Evolutionary conservation across 2,888 invertebrate species (phyloP).

Genomic region (Willowsia nigromaculata): DNA sequence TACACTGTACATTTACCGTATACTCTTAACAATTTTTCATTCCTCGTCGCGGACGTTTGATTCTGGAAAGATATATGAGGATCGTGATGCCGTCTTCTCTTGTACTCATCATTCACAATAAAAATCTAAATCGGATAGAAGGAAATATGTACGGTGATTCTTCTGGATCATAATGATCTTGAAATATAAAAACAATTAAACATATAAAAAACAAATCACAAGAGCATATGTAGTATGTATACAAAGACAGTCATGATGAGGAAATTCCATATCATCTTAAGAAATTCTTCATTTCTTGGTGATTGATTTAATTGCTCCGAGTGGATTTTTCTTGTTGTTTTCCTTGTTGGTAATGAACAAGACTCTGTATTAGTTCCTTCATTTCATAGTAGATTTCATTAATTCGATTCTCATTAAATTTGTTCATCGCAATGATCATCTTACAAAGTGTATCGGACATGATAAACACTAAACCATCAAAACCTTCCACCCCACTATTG

Average conservation of each 20-base stretch:
- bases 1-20: not conserved
- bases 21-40: not conserved
- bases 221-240: not conserved
- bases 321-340: conserved; percentile 44
- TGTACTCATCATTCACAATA: conserved; percentile 36
- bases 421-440: not conserved
- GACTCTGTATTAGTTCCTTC: conserved; percentile 21
- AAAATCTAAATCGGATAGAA: conserved; percentile 7
- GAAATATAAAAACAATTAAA: conserved; percentile 24
- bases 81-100: conserved; percentile 33
- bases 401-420: conserved; percentile 64
- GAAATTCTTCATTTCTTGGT: conserved; percentile 50
- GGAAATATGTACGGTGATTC: not conserved
- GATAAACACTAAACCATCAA: not conserved
- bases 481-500: no score
- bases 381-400: conserved; percentile 64
- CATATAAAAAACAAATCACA: conserved; percentile 31
- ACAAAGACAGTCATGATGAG: not conserved
- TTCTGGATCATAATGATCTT: conserved; percentile 36
- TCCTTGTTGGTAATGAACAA: not conserved
- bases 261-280: conserved; percentile 1
- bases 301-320: conserved; percentile 72
- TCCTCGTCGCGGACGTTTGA: conserved; percentile 58
- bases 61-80: conserved; percentile 59
- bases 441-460: not conserved